phyloP scores from a whole-genome alignment of 2,888 invertebrate species.

The Leptinotarsa rubiginosa region DNA sequence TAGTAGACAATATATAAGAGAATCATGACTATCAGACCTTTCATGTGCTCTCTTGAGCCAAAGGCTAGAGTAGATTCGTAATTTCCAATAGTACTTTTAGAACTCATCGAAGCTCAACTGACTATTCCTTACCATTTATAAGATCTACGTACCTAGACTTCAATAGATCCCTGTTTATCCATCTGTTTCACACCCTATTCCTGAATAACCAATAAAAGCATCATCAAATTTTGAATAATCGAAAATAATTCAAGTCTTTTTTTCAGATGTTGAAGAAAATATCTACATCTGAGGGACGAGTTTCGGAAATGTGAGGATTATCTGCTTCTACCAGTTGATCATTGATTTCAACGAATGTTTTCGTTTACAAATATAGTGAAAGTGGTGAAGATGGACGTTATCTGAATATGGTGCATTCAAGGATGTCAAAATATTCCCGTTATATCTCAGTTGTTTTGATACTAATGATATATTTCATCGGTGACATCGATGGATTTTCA shows the following conservation, averaged over 20 bases:
- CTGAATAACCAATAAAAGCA: too few relatives aligned
- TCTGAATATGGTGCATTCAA: conserved; percentile 31
- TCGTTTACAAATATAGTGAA: neutral
- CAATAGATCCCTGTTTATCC: too few relatives aligned
- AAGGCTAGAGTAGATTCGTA: too few relatives aligned
- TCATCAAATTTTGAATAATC: too few relatives aligned
- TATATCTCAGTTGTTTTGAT: conserved; percentile 30
- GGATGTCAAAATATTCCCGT: conserved; percentile 37
- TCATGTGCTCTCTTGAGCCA: too few relatives aligned
- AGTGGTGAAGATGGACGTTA: conserved; percentile 34
- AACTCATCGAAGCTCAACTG: too few relatives aligned
- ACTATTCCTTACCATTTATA: too few relatives aligned
- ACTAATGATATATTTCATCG: conserved; percentile 23
- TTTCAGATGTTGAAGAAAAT: neutral
- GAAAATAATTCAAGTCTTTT: neutral
- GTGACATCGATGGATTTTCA: conserved; percentile 12
- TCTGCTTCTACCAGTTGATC: neutral
- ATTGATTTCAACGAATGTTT: conserved; percentile 1
- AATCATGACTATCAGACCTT: too few relatives aligned
- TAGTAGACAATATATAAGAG: too few relatives aligned
- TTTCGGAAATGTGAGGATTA: neutral
- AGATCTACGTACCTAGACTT: too few relatives aligned
- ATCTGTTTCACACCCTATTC: too few relatives aligned
- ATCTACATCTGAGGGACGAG: neutral
- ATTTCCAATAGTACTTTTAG: too few relatives aligned